Evolutionary conservation across 2,888 invertebrate genomes (phyloP), one percentile per base, ranked within the genome.

Genomic region (Hyposoter didymator): DNA sequence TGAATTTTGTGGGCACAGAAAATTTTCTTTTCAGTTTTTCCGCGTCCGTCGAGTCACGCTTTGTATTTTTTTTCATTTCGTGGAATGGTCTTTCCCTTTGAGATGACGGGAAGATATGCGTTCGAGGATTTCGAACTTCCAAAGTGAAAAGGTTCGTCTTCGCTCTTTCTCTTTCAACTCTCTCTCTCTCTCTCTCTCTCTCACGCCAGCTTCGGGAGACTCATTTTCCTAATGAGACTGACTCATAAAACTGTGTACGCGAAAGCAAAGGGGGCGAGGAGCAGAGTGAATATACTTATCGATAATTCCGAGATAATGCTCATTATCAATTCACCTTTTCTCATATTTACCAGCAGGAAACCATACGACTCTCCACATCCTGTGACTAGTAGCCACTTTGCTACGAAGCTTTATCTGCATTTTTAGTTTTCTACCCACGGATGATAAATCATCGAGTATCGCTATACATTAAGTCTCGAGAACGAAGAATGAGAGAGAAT

Each of bases 251-350:
- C 64, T 64, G 67, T 69, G 47, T 35, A 17, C 4, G 22, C 52
- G 14, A 52, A 17, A 17, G 17, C 14, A 45, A 67, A n/a, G 28
- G 28, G 28, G 4, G 28, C 28, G 39, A 8, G 28, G 49, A 35
- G 66, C n/a, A 19, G 64, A 39, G 43, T 69, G 55, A 17, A 66
- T 39, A 49, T 55, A 72, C 52, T 59, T 84, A 69, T 81, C 80
- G 72, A 67, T 72, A 73, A 55, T 59, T 55, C 70, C 14, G 12
- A 49, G 52, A 75, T 67, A 22, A 66, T 49, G 59, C 47, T 55
- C 66, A 59, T 81, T 76, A 84, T 80, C 76, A 76, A 66, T 81
- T 76, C 81, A 81, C 49, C 76, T 80, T 81, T 49, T 84, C 39
- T 67, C 78, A 78, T 81, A 78, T 73, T 35, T 67, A 19, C 67